A percentile compares a stretch with the other conserved stretches of the same genome.
These are phyloP conservation scores for Cladopsammia gracilis DNA, from an alignment of 64 coral and sea anemone genomes.

Conservation along the genomic window DNA sequence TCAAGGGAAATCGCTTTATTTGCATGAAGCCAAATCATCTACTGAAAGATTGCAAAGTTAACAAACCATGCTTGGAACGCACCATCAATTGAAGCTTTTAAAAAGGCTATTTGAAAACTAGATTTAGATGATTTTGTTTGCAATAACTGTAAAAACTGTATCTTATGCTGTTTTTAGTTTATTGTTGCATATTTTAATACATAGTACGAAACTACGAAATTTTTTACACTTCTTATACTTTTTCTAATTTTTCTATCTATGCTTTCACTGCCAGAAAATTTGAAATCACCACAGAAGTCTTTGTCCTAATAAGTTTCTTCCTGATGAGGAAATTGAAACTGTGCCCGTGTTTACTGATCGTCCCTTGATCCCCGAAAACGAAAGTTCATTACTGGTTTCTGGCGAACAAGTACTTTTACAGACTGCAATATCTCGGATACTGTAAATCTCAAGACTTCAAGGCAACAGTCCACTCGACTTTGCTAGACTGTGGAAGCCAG, in stretches of 20 bases:
- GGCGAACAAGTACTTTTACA: slow-evolving; percentile 61
- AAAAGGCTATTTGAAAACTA: too few species aligned
- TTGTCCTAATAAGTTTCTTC: slow-evolving; percentile 51
- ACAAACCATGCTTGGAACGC: slow-evolving; percentile 60
- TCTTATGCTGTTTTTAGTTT: too few species aligned
- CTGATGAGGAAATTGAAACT: slow-evolving; percentile 27
- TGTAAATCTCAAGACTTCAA: slow-evolving; percentile 43
- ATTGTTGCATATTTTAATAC: too few species aligned
- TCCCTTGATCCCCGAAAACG: not conserved
- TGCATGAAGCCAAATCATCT: slow-evolving; percentile 67
- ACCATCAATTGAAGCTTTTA: too few species aligned
- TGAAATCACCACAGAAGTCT: slow-evolving; percentile 73
- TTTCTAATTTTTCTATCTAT: too few species aligned
- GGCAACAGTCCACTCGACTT: slow-evolving; percentile 15
- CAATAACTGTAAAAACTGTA: too few species aligned
- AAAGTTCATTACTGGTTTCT: slow-evolving; percentile 34
- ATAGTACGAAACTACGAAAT: too few species aligned
- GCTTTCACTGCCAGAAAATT: slow-evolving; percentile 58
- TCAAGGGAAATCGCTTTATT: slow-evolving; percentile 66
- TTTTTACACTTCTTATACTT: too few species aligned
- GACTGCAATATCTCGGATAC: slow-evolving; percentile 24
- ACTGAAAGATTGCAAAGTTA: slow-evolving; percentile 66
- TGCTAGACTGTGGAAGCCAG: slow-evolving; percentile 52
- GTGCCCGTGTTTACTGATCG: not conserved
- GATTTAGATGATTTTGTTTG: too few species aligned